These are phyloP conservation scores for Loriculus beryllinus DNA, from an alignment of 2,797 vertebrate genomes.

Conservation along the genomic window DNA sequence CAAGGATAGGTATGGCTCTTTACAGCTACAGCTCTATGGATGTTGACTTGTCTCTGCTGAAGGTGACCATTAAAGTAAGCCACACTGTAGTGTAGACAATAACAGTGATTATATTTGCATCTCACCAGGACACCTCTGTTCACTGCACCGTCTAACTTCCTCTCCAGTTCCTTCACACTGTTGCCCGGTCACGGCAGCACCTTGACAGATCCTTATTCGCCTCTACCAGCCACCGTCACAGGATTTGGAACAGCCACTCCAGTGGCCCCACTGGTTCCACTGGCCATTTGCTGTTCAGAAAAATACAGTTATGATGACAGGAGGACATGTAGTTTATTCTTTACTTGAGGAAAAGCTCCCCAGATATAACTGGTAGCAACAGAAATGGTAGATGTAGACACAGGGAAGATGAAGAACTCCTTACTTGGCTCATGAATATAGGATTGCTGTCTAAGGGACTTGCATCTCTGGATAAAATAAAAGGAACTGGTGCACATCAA, in stretches of 20 bases:
- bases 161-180: conserved; percentile 91
- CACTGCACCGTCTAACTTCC: conserved; percentile 93
- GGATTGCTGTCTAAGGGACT: neutral
- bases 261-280: conserved; percentile 97
- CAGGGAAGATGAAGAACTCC: neutral
- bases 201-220: conserved; percentile 90
- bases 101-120: neutral
- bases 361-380: neutral
- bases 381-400: neutral
- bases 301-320: neutral
- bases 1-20: neutral
- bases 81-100: neutral
- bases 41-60: neutral
- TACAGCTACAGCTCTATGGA: neutral
- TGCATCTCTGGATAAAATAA: neutral
- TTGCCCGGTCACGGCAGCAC: conserved; percentile 85
- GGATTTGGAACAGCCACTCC: conserved; percentile 97
- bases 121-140: conserved; percentile 96
- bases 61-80: neutral
- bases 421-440: neutral
- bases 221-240: conserved; percentile 97
- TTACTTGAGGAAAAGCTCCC: neutral
- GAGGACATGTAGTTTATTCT: neutral
- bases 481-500: neutral
- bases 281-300: conserved; percentile 89